Base-by-base conservation (phyloP, 2,797 vertebrate species). In the Bryconaethiops microstoma region DNA sequence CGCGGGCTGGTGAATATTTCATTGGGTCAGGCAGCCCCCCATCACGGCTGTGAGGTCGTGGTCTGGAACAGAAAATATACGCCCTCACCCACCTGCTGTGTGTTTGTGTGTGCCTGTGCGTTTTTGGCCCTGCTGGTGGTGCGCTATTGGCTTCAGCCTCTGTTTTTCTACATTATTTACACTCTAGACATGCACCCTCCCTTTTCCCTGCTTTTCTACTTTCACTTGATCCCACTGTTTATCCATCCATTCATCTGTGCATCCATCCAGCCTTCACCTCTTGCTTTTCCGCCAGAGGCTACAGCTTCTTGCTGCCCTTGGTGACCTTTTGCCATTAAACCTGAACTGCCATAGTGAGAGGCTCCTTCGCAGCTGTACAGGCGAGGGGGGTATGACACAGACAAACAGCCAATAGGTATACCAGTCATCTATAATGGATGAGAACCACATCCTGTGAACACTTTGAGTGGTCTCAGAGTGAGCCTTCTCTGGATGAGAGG, bases 121-220 rank as follows among this genome's bases (percentile, higher is more conserved):
- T 64, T 14, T 54, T 14, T 64, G 68, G 59, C 74, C 52, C 42
- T 52, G 12, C 19, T 19, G 7, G 54, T 2, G 21, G 42, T 35
- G 42, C 6, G 39, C 45, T 76, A 50, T 78, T 78, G 60, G 77
- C 55, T 52, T 59, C 57, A 42, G 54, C 59, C 16, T 67, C 69
- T 78, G 63, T 68, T 71, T 77, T 79, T 29, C 59, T 35, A 63
- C 9, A 5, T 78, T 45, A 83, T 85, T 85, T 78, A 78, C 48
- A n/a, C 52, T 25, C 55, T 21, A 72, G 59, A 25, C 52, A 39
- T 40, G 39, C 17, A 45, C 55, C 68, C 70, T 59, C 52, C 25
- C 9, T 70, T 60, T 70, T 73, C 21, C 63, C 39, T 57, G 8
- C 63, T 19, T n/a, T 59, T 35, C 35, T 23, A 21, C 42, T 29